Conservation (phyloP, 2,888 invertebrate species). For the Phengaris arion region DNA sequence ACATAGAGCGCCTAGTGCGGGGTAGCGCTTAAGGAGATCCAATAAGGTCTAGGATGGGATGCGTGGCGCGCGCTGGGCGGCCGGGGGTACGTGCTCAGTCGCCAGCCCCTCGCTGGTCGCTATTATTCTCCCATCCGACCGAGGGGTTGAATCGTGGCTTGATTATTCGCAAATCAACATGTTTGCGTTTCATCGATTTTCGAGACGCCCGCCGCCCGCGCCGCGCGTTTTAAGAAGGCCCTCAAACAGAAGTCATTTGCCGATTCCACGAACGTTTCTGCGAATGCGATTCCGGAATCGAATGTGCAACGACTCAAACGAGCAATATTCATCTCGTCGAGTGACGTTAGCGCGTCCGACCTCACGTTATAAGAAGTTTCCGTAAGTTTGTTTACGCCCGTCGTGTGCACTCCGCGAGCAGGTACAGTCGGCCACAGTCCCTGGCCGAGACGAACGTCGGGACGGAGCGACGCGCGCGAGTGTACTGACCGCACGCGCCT, state of each 20-base stretch:
- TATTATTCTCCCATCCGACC: conserved; percentile 62
- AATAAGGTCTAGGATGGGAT: conserved; percentile 31
- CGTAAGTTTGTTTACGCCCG: conserved; percentile 1
- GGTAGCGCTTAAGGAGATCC: conserved; percentile 30
- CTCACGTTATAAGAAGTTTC: conserved; percentile 5
- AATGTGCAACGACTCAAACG: background rate
- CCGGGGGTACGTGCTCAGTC: conserved; percentile 49
- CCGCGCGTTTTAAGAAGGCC: conserved; percentile 33
- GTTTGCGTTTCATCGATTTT: conserved; percentile 73
- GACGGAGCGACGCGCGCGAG: conserved; percentile 67
- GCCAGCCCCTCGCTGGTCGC: conserved; percentile 54
- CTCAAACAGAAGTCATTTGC: conserved; percentile 35
- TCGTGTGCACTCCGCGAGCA: background rate
- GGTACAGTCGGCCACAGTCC: conserved; percentile 49
- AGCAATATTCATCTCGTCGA: background rate
- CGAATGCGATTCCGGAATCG: conserved; percentile 49
- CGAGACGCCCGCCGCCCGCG: conserved; percentile 41
- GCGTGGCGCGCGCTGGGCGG: conserved; percentile 30
- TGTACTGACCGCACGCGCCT: conserved; percentile 69
- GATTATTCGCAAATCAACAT: conserved; percentile 75
- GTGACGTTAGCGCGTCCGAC: background rate
- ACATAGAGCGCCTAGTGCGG: background rate
- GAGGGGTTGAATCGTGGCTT: conserved; percentile 65
- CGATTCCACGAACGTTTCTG: conserved; percentile 23
- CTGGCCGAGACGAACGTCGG: conserved; percentile 49